phyloP scores from a whole-genome alignment of 23 tunicate species.

The Clavelina lepadiformis region DNA sequence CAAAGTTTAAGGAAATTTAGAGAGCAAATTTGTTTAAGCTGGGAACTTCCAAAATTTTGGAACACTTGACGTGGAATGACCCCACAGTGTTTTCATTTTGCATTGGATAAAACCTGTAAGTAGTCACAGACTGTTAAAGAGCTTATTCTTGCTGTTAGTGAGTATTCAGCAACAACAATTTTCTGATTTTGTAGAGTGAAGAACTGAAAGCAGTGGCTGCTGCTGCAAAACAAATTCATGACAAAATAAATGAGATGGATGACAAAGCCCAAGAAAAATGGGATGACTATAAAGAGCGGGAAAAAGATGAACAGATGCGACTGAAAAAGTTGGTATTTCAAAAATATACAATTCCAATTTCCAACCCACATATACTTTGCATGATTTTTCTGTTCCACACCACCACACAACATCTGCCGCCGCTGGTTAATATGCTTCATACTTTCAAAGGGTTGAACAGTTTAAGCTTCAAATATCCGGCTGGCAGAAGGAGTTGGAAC shows the following conservation, averaged over 20 bases:
- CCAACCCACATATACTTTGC: no score
- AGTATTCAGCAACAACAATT: no score
- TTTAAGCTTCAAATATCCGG: constrained; percentile 49
- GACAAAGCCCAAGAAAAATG: constrained; percentile 35
- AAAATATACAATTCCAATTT: not conserved
- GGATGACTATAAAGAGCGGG: constrained; percentile 46
- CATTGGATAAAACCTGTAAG: no score
- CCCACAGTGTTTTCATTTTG: no score
- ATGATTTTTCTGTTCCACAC: constrained; percentile 2
- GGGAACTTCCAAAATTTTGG: no score
- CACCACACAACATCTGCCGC: not conserved
- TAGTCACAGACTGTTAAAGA: no score
- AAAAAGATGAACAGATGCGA: constrained; percentile 55
- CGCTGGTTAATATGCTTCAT: not conserved
- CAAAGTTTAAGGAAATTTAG: no score
- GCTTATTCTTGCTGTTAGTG: no score
- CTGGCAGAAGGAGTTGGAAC: constrained; percentile 48
- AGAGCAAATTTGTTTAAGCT: no score
- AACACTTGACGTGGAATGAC: no score
- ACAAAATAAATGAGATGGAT: constrained; percentile 55
- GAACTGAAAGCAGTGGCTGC: constrained; percentile 49
- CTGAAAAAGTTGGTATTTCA: constrained; percentile 27
- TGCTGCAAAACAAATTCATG: constrained; percentile 52
- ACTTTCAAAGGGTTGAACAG: constrained; percentile 42
- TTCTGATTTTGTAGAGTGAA: constrained; percentile 40